Base-by-base conservation (phyloP, 2,888 invertebrate genomes). In the Pteria penguin region DNA sequence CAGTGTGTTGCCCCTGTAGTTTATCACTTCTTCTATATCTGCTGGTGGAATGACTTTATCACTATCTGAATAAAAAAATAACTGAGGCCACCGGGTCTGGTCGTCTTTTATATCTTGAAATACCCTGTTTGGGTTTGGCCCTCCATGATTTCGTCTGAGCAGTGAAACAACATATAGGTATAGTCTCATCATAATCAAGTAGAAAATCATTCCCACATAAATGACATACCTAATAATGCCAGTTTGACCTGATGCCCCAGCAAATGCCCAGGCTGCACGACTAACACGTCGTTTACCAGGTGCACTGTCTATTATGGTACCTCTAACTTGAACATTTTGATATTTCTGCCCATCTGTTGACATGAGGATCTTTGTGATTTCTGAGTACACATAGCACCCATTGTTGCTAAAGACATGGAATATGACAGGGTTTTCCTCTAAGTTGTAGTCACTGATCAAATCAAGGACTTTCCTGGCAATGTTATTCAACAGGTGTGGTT, bases 371-470 rank as follows among this genome's bases (percentile, higher is more conserved):
- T 94, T 88, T 45, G 94, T 94, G 82, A 96, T 94, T 90, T 95
- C 94, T 80, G 94, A 94, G 90, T 95, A 96, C 11, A 95, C 93
- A 87, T 94, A 94, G 3, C 95, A 94, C 24, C 96, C 96, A n/a
- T 95, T 95, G 89, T 96, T 96, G 79, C 95, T 95, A 90, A 96
- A 96, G 73, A 95, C 94, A 87, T 96, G 96, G 89, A 96, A 94
- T 79, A 96, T 94, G 70, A 96, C 93, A 4, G 95, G 95, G 91
- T 95, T 95, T 45, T 94, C 94, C 88, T 95, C 94, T 76, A 95
- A 94, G 86, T 94, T 94, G 92, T 95, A 94, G 78, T 96, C 95
- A 60, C 93, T 91, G 69, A 96, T 93, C 27, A 95, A 92, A 87
- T 95, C 94, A 2, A 95, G 93, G 58, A 96, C 92, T 86, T 95